Percentiles rank a stretch among this genome's conserved stretches.
Conservation (phyloP, 2,113 vertebrate genomes). For the Cynoglossus semilaevis region DNA sequence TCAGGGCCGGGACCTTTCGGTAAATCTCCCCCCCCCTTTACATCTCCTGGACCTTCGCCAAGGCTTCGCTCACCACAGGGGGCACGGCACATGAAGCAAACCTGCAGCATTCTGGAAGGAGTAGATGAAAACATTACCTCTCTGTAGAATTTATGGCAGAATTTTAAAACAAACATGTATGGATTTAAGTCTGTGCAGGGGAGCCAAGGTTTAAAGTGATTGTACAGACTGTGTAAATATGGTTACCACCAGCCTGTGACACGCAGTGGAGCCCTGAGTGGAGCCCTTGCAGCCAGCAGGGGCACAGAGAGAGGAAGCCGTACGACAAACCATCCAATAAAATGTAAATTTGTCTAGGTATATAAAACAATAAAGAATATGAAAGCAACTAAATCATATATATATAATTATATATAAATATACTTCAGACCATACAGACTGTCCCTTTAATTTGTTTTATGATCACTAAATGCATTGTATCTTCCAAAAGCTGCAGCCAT, state of each 20-base stretch:
- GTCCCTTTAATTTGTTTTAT: too few species aligned
- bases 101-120: slow-evolving; percentile 7
- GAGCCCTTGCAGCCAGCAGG: too few species aligned
- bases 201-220: not conserved
- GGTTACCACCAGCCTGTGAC: too few species aligned
- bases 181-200: slow-evolving; percentile 4
- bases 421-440: too few species aligned
- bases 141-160: not conserved
- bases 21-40: slow-evolving; percentile 16
- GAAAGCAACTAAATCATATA: too few species aligned
- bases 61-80: slow-evolving; percentile 32
- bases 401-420: too few species aligned
- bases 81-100: slow-evolving; percentile 11
- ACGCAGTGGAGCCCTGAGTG: too few species aligned
- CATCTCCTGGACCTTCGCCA: slow-evolving; percentile 40
- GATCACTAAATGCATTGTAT: not conserved
- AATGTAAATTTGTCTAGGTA: too few species aligned
- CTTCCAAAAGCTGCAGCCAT: not conserved
- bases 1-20: slow-evolving; percentile 27
- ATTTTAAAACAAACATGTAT: not conserved
- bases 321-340: too few species aligned
- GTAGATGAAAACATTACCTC: slow-evolving; percentile 29
- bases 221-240: too few species aligned
- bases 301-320: too few species aligned
- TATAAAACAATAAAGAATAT: too few species aligned